These are phyloP conservation scores for Tetranychus truncatus DNA, from an alignment of 2,888 invertebrate genomes.

Conservation along the genomic window DNA sequence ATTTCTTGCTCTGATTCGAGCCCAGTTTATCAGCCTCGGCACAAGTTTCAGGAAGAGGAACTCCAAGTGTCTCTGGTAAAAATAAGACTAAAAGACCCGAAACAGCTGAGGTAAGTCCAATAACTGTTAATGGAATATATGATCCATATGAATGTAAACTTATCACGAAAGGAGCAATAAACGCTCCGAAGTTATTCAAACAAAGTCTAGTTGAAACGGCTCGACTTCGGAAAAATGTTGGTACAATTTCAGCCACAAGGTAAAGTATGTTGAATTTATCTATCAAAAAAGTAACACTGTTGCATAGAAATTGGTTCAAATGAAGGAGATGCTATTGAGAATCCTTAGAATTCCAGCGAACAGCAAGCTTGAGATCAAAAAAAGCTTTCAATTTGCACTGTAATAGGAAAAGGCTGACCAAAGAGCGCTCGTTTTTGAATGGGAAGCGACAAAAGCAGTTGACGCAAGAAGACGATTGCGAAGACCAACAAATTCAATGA, in stretches of 20 bases:
- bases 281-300: not conserved
- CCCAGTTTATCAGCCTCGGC: not conserved
- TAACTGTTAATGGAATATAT: not conserved
- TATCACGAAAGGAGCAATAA: slow-evolving; percentile 3
- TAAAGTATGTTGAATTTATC: slow-evolving; percentile 7
- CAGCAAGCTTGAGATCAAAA: not conserved
- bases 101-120: not conserved
- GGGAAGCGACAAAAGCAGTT: not conserved
- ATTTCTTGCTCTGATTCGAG: too few species aligned
- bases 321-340: slow-evolving; percentile 1
- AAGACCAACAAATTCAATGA: slow-evolving; percentile 5
- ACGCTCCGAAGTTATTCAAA: not conserved
- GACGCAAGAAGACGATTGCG: not conserved
- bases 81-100: not conserved
- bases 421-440: not conserved
- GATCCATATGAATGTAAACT: not conserved
- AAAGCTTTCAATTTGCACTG: not conserved
- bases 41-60: slow-evolving; percentile 11
- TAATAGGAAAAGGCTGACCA: not conserved
- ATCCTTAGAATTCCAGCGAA: slow-evolving; percentile 1
- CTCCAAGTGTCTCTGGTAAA: not conserved
- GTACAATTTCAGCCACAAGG: slow-evolving; percentile 3
- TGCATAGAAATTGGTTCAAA: slow-evolving; percentile 7
- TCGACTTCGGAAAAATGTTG: slow-evolving; percentile 6
- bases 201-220: not conserved